Evolutionary conservation across 2,797 vertebrate genomes (phyloP).

Genomic region (Octomys mimax): DNA sequence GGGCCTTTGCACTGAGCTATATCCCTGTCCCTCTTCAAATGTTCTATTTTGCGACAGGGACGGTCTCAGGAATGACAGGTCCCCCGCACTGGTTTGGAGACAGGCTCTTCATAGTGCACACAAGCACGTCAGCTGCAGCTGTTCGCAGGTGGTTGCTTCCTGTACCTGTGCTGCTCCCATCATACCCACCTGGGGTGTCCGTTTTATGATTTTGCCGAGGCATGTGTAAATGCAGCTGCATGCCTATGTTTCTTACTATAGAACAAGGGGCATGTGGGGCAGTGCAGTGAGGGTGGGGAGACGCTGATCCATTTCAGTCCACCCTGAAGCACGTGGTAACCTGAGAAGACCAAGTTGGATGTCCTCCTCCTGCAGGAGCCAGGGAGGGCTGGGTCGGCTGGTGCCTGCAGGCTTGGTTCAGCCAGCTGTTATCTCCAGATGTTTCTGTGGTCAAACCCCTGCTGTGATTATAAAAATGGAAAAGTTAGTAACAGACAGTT

Average conservation of each 20-base stretch:
- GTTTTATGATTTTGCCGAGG: background rate
- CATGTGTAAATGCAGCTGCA: too few relatives aligned
- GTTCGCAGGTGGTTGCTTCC: background rate
- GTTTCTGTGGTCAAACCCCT: background rate
- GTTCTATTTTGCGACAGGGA: background rate
- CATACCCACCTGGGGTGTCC: background rate
- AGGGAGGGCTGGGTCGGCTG: background rate
- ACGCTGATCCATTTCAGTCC: background rate
- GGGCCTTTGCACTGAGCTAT: background rate
- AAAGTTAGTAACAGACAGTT: background rate
- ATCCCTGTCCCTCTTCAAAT: background rate
- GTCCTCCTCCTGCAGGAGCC: background rate
- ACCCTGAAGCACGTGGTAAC: background rate
- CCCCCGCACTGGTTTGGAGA: background rate
- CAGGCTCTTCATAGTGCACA: background rate
- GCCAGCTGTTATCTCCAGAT: background rate
- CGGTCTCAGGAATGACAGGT: background rate
- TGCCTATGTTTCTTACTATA: background rate
- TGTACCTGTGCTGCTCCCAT: background rate
- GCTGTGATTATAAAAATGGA: background rate
- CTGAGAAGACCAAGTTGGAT: background rate
- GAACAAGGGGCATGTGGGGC: background rate
- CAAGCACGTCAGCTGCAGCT: background rate
- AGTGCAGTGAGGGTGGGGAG: background rate
- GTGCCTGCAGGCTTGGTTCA: background rate